These are phyloP conservation scores for Cricetomys ansorgei DNA, from an alignment of 2,113 vertebrate species.

Conservation along the genomic window DNA sequence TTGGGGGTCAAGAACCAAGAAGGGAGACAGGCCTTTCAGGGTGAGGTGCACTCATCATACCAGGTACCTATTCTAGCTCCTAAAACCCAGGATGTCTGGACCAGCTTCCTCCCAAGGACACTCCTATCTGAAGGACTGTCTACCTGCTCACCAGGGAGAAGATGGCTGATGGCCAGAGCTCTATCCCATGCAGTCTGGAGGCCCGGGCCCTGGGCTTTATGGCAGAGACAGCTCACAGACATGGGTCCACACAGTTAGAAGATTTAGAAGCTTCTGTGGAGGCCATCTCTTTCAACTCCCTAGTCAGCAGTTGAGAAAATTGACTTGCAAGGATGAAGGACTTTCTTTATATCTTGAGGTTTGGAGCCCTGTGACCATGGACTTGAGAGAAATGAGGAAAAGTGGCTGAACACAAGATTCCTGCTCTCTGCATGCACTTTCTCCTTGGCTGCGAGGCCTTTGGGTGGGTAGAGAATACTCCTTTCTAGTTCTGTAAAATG, in stretches of 20 bases:
- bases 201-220: background rate
- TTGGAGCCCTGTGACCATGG: background rate
- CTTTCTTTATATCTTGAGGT: rapidly evolving
- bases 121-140: too few relatives aligned
- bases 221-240: too few relatives aligned
- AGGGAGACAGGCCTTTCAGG: too few relatives aligned
- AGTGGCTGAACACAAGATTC: rapidly evolving
- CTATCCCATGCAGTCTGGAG: rapidly evolving
- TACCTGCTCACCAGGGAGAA: background rate
- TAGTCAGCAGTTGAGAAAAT: too few relatives aligned
- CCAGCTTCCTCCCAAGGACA: background rate
- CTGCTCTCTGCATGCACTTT: background rate
- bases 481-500: background rate
- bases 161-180: background rate
- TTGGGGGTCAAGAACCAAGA: background rate
- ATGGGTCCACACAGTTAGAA: rapidly evolving
- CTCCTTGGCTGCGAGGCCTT: background rate
- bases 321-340: rapidly evolving
- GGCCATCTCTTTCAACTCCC: background rate
- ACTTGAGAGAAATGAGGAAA: background rate
- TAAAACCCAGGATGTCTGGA: rapidly evolving
- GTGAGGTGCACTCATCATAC: too few relatives aligned
- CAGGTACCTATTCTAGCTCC: background rate
- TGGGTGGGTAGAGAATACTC: too few relatives aligned
- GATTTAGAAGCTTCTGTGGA: background rate